A percentile compares a stretch with the other conserved stretches of the same genome.
Conservation (phyloP, 1,140 invertebrate species). For the Bombus soroeensis region DNA sequence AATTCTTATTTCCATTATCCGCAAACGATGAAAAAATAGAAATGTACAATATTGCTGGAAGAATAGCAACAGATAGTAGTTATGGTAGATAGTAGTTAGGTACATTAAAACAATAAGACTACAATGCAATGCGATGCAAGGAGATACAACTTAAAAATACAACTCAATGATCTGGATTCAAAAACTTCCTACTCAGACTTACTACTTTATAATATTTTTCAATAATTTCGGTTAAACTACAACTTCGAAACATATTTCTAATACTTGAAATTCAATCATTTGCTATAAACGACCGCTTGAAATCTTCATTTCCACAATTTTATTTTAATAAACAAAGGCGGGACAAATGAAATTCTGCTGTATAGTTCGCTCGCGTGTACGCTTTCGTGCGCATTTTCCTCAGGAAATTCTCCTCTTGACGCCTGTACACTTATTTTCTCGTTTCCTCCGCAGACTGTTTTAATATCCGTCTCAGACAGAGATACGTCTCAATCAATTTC, state of each 20-base stretch:
- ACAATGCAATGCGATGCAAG: no score
- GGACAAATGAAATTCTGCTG: neutral
- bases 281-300: neutral
- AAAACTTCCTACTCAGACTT: no score
- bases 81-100: no score
- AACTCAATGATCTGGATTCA: no score
- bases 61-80: no score
- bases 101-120: no score
- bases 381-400: neutral
- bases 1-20: no score
- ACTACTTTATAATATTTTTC: no score
- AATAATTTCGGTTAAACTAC: neutral
- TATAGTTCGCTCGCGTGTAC: neutral
- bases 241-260: neutral
- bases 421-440: conserved; percentile 53
- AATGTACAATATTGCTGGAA: no score
- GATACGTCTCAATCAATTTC: conserved; percentile 76
- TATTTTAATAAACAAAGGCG: neutral
- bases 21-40: no score
- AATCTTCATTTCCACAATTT: neutral
- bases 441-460: conserved; percentile 61
- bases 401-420: conserved; percentile 50
- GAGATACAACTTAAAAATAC: no score
- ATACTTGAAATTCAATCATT: neutral
- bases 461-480: conserved; percentile 71